phyloP scores from a whole-genome alignment of 2,797 vertebrate genomes.

The Pachyuromys duprasi region DNA sequence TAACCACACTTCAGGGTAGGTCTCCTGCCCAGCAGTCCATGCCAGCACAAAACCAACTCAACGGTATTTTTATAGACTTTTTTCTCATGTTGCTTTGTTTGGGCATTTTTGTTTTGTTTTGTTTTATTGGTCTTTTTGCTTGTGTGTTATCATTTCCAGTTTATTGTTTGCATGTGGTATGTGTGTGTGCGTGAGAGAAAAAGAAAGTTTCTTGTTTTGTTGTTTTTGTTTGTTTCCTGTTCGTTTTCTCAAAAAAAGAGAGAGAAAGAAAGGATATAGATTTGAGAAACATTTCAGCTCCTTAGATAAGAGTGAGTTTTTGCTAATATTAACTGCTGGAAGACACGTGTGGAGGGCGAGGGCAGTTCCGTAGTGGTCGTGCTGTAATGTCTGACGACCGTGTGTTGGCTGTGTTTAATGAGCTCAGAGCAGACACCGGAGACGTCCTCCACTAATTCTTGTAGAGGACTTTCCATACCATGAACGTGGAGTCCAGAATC shows the following conservation, averaged over 20 bases:
- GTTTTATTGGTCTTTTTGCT: neutral
- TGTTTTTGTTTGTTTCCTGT: neutral
- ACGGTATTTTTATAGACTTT: neutral
- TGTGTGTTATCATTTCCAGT: neutral
- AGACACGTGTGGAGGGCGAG: neutral
- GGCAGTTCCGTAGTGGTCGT: neutral
- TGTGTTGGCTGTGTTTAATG: neutral
- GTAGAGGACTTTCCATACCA: neutral
- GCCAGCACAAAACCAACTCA: neutral
- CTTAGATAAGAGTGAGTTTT: neutral
- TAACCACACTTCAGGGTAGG: neutral
- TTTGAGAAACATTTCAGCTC: neutral
- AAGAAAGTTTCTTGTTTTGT: neutral
- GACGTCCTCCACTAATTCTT: accelerated
- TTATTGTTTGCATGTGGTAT: neutral
- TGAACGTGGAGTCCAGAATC: neutral
- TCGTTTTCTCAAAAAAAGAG: neutral
- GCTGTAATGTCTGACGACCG: neutral
- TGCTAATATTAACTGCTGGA: neutral
- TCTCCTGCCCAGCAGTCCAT: neutral
- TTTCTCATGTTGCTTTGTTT: too few species aligned
- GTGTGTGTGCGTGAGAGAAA: neutral
- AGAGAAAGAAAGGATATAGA: neutral
- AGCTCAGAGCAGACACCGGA: neutral
- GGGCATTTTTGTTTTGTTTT: neutral